Base-by-base conservation (phyloP, 2,797 vertebrate genomes). In the Paguma larvata region DNA sequence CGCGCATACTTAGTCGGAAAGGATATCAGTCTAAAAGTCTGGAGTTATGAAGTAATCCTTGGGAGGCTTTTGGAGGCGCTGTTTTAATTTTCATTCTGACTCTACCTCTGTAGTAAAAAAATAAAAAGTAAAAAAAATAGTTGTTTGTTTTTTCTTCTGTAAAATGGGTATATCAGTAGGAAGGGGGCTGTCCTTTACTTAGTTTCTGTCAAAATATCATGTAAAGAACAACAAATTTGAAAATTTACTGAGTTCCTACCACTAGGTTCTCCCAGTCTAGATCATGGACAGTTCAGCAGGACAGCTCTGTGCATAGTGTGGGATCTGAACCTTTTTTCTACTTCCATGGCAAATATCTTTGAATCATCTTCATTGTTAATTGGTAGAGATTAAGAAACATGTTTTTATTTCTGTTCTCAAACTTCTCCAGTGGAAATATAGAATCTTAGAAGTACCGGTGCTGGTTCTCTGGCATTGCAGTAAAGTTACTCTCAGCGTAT, bases 111-210 rank as follows among this genome's bases (percentile, higher is more conserved):
- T n/a, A 63, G 14, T 34, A 46, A 90, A 92, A 86, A 72, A 38
- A 38, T 38, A 38, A 38, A 38, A 38, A 38, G 38, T 38, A 38
- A 78, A 48, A 48, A 65, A 89, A 89, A 19, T 11, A 86, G 77
- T 41, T 91, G 4, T 95, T 77, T 65, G 12, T 79, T 95, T 85
- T 12, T 72, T 95, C 44, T 68, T 90, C 70, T 95, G 15, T 89
- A 51, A 86, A 75, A 65, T 48, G 4, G 30, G 2, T 62, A 16
- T 85, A 83, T 63, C n/a, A 84, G 11, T 23, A 75, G 34, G 15
- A 59, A 59, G 53, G 27, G 12, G 75, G 25, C 7, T 62, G 1
- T 14, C 13, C 5, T 32, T 41, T 68, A 51, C 9, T 15, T 25
- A 5, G 34, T 53, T 90, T 30, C 59, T 83, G 0, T 56, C 10